Base-by-base conservation (phyloP, 2,113 vertebrate species). In the Protobothrops mucrosquamatus region DNA sequence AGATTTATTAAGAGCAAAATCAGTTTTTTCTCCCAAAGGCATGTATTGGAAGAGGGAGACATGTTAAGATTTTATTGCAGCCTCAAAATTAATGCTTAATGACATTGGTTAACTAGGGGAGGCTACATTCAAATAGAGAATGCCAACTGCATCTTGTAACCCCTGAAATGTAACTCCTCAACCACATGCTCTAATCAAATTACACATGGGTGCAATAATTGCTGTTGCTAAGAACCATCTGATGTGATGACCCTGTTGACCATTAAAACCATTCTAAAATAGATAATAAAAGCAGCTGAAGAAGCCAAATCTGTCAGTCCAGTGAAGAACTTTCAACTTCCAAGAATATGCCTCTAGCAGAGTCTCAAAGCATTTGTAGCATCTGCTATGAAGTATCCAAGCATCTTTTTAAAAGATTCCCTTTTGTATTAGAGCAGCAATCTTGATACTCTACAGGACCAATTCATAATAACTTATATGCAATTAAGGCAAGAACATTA, bases 401-500 rank as follows among this genome's bases (percentile, higher is more conserved):
- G 93, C 81, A 61, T 94, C 87, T 92, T 85, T 91, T 93, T 94
- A 51, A 90, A 43, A 81, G 92, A 94, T 94, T 95, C 94, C 95
- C 94, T 96, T 96, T 96, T 51, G 90, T 51, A 88, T 93, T 94
- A 96, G 93, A 74, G 52, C 96, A 94, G 59, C 95, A 92, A 59
- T 94, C 91, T 93, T 95, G 91, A 93, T 95, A 95, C 61, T 93
- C 94, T 95, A 94, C 95, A 94, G 96, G 94, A 93, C 96, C 95
- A 91, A 95, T 91, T 95, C 64, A 39, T 52, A 85, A 93, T 23
- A 91, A 46, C 12, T 56, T 92, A 20, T 87, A 61, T 2, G 95
- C 86, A 93, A 94, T 96, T 97, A 97, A 97, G 97, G 97, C 97
- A 96, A 96, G 96, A 95, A 94, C 85, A 94, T n/a, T 94, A 46